Evolutionary conservation across 2,113 vertebrate genomes (phyloP).

Genomic region (Myodes glareolus): DNA sequence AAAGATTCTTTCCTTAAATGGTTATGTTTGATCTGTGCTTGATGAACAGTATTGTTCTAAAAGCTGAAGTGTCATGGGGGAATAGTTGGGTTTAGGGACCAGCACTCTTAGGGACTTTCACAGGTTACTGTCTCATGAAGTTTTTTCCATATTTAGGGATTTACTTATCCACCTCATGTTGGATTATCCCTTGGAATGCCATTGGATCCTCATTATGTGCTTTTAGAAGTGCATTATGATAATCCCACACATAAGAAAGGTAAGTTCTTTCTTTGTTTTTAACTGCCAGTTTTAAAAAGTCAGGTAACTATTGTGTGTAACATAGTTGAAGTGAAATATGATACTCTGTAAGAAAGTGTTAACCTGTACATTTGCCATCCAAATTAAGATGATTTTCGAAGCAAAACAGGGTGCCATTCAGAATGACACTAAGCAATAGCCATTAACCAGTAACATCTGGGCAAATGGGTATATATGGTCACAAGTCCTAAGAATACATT

Average conservation of each 20-base stretch:
- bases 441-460: background rate
- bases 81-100: background rate
- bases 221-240: constrained; percentile 93
- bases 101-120: background rate
- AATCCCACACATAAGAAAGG: constrained; percentile 90
- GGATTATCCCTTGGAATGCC: constrained; percentile 91
- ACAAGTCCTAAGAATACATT: background rate
- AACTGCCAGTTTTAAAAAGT: background rate
- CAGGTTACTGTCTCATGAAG: background rate
- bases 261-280: constrained; percentile 73
- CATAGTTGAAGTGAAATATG: constrained; percentile 37
- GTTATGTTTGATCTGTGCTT: background rate
- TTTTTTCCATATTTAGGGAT: constrained; percentile 85
- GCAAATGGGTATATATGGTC: background rate
- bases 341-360: background rate
- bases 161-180: constrained; percentile 91
- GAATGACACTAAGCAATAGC: background rate
- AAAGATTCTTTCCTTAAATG: background rate
- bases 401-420: background rate
- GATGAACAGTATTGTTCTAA: background rate
- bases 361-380: background rate
- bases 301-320: background rate
- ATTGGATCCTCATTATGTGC: constrained; percentile 89
- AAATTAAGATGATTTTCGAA: background rate
- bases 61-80: background rate